A percentile compares a stretch with the other conserved stretches of the same genome.
Conservation (phyloP, 2,888 invertebrate genomes). For the Andrena bucephala region DNA sequence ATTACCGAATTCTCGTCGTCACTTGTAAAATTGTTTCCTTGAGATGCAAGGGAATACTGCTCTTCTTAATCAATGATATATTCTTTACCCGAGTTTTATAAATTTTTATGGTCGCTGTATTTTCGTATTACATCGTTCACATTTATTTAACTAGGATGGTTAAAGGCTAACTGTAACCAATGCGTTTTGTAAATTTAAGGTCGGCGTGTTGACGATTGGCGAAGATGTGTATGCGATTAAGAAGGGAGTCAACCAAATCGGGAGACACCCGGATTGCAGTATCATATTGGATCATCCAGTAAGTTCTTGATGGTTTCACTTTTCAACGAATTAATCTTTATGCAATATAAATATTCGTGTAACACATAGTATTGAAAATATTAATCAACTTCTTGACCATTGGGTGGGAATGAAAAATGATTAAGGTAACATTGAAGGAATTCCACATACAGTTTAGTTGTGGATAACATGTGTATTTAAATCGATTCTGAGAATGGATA, state of each 20-base stretch:
- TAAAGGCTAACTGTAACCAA: not conserved
- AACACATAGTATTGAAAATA: no score
- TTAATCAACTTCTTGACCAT: no score
- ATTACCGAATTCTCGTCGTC: not conserved
- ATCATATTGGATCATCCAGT: slow-evolving; percentile 66
- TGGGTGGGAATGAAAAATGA: no score
- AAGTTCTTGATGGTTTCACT: slow-evolving; percentile 39
- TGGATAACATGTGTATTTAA: not conserved
- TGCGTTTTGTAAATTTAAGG: slow-evolving; percentile 50
- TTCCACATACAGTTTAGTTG: not conserved
- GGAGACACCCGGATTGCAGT: slow-evolving; percentile 61
- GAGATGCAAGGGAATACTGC: not conserved
- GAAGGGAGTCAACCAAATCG: slow-evolving; percentile 69
- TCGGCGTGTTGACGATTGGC: slow-evolving; percentile 62
- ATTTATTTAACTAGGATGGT: not conserved
- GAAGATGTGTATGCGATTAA: slow-evolving; percentile 51
- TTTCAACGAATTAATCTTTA: not conserved
- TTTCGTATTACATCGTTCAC: not conserved
- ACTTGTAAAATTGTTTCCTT: slow-evolving; percentile 1
- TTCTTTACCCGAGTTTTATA: not conserved
- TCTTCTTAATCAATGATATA: not conserved
- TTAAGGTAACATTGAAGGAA: not conserved
- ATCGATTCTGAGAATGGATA: not conserved
- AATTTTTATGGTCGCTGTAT: not conserved
- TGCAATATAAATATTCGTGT: not conserved